A percentile compares a stretch with the other conserved stretches of the same genome.
phyloP scores from a whole-genome alignment of 2,888 invertebrate species.

The Linnaemya vulpina region DNA sequence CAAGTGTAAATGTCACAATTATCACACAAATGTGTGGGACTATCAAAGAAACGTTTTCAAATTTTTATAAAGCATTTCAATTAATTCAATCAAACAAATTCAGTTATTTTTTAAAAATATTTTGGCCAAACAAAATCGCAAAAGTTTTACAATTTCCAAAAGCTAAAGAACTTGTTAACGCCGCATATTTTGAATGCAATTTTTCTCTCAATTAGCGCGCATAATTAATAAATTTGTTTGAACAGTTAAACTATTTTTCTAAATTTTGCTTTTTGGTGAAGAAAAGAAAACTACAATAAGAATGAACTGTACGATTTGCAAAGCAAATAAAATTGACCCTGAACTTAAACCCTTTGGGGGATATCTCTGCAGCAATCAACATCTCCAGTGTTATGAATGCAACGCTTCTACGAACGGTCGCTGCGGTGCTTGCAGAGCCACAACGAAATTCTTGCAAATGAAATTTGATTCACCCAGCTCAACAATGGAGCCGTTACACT shows the following conservation, averaged over 20 bases:
- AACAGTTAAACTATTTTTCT: background rate
- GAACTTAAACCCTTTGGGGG: slow-evolving; percentile 69
- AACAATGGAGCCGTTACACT: background rate
- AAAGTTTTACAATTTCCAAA: slow-evolving; percentile 19
- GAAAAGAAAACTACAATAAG: slow-evolving; percentile 8
- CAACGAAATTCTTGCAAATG: slow-evolving; percentile 70
- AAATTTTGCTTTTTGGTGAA: background rate
- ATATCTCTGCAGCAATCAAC: slow-evolving; percentile 70
- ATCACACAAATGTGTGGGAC: slow-evolving; percentile 20
- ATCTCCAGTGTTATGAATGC: slow-evolving; percentile 71
- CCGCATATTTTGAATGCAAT: slow-evolving; percentile 28
- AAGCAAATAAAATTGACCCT: slow-evolving; percentile 71
- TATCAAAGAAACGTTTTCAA: slow-evolving; percentile 27
- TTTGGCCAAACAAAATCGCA: slow-evolving; percentile 41
- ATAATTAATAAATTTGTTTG: slow-evolving; percentile 1
- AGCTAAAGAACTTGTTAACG: slow-evolving; percentile 11
- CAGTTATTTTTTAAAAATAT: slow-evolving; percentile 32
- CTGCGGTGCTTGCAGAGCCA: slow-evolving; percentile 59
- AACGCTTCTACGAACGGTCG: slow-evolving; percentile 28
- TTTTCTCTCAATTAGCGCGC: background rate
- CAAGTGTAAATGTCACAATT: slow-evolving; percentile 9
- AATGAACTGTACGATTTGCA: slow-evolving; percentile 72
- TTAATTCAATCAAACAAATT: slow-evolving; percentile 24
- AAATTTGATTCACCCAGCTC: slow-evolving; percentile 37
- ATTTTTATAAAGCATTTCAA: slow-evolving; percentile 17